Evolutionary conservation across 2,113 vertebrate genomes (phyloP).

Genomic region (Platycercus adscitus): DNA sequence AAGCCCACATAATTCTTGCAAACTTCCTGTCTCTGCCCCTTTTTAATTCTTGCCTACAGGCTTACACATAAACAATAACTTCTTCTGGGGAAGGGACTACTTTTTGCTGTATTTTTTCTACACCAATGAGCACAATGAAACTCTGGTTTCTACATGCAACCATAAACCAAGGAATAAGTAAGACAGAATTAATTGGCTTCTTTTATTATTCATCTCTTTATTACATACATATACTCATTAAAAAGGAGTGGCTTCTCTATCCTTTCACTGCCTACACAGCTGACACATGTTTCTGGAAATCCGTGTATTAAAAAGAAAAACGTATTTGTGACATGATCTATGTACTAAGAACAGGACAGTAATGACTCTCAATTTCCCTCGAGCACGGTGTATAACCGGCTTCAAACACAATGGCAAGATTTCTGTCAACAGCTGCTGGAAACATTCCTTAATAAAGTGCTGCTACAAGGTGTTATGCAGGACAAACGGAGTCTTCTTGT

Average conservation of each 20-base stretch:
- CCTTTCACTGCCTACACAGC: background rate
- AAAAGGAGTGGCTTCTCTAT: background rate
- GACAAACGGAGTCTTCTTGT: background rate
- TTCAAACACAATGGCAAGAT: background rate
- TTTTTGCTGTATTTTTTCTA: background rate
- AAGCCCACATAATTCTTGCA: background rate
- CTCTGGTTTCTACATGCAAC: background rate
- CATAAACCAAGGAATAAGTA: background rate
- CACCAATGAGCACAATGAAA: background rate
- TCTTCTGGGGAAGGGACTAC: background rate
- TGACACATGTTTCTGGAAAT: background rate
- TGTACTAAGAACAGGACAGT: background rate
- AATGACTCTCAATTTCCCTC: background rate
- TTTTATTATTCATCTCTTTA: background rate
- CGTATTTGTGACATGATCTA: background rate
- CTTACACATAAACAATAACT: background rate
- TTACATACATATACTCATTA: background rate
- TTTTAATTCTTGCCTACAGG: background rate
- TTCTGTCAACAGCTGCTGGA: background rate
- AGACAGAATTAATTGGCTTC: background rate
- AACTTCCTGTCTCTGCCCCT: background rate
- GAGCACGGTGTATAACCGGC: background rate
- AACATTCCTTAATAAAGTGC: background rate
- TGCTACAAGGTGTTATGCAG: background rate
- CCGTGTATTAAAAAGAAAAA: background rate